These are phyloP conservation scores for Micropterix aruncella DNA, from an alignment of 2,888 invertebrate species.

Conservation along the genomic window DNA sequence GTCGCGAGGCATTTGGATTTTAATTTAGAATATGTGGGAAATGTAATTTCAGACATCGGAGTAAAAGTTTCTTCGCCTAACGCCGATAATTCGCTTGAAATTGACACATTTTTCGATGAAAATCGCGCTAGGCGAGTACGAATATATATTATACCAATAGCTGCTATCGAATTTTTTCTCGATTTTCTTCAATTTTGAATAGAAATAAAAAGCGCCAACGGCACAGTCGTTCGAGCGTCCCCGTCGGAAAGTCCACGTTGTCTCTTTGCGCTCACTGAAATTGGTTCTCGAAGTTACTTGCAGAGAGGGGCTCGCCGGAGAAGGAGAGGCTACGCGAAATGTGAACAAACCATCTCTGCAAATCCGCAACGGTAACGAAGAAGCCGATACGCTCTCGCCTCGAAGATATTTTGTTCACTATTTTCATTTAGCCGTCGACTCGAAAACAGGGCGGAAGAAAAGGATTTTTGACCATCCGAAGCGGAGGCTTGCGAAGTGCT, in stretches of 20 bases:
- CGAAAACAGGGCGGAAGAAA: conserved; percentile 34
- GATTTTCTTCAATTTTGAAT: too few relatives aligned
- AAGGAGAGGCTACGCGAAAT: conserved; percentile 19
- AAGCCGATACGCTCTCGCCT: neutral
- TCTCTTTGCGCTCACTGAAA: conserved; percentile 17
- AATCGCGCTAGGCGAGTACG: too few relatives aligned
- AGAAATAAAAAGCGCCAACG: too few relatives aligned
- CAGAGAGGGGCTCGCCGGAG: conserved; percentile 9
- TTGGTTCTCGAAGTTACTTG: conserved; percentile 28
- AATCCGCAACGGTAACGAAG: conserved; percentile 3
- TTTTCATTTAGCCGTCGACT: conserved; percentile 27
- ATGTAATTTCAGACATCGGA: too few relatives aligned
- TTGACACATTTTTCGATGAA: too few relatives aligned
- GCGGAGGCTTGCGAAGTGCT: conserved; percentile 14
- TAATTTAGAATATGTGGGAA: too few relatives aligned
- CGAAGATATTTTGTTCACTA: conserved; percentile 40
- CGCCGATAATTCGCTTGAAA: too few relatives aligned
- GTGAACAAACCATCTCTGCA: conserved; percentile 41
- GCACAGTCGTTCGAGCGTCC: too few relatives aligned
- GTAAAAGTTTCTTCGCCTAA: too few relatives aligned
- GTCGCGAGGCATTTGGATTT: neutral
- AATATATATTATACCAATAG: too few relatives aligned
- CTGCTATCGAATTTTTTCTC: too few relatives aligned
- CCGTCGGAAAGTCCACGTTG: too few relatives aligned
- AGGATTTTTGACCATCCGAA: conserved; percentile 57